Evolutionary conservation across 2,888 invertebrate species (phyloP), one percentile per base, ranked within the genome.

Genomic region (Cheilosia scutellata): DNA sequence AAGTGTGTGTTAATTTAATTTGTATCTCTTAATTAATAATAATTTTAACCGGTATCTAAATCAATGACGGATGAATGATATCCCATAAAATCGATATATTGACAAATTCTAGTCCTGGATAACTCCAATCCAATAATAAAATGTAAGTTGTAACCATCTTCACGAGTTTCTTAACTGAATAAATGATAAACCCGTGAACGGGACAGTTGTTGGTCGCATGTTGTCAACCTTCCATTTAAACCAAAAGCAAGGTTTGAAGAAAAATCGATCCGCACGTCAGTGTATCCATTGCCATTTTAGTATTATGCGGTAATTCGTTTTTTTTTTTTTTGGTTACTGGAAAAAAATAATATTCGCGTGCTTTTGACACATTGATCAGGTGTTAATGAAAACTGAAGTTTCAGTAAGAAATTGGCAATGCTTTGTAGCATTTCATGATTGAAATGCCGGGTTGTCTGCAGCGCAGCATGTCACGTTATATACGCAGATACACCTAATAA

Each of bases 121-220:
- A n/a, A n/a, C 13, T 37, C 40, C 2, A n/a, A 37, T 31, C 42
- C 3, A 16, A 11, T 51, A 49, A 2, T 0, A 47, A 58, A 71
- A 58, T 62, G 82, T 82, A 66, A 82, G 82, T 82, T 57, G 11
- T 29, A 9, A 66, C 16, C 2, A 13, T 37, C n/a, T 42, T 27
- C 2, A n/a, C 29, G 44, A n/a, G n/a, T 13, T n/a, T 44, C 2
- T 53, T 53, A 9, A 33, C 5, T 47, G 11, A 27, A 57, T 77
- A 27, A 57, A 63, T 62, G 74, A 78, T 63, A 57, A 44, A 49
- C 33, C 20, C 11, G 60, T 42, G 68, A 66, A 57, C 31, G 55
- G 44, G 60, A 53, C 40, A 70, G 58, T 55, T 68, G 68, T 49
- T 9, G 16, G 47, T 31, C 13, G 20, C 20, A 49, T 44, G 57